Base-by-base conservation (phyloP, 2,113 vertebrate genomes). In the Dolichallabes microphthalmus region DNA sequence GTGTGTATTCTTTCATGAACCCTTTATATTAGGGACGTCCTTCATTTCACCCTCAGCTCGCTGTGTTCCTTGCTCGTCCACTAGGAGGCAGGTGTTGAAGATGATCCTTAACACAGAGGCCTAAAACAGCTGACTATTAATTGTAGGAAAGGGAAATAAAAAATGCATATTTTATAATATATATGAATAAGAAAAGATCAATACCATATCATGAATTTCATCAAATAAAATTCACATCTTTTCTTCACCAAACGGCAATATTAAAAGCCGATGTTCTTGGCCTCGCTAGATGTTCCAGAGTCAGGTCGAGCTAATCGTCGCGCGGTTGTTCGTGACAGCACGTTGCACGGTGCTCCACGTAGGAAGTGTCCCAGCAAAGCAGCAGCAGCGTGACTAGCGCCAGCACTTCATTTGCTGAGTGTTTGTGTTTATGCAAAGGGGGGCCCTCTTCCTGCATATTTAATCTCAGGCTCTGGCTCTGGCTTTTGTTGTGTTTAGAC, bases 391-490 rank as follows among this genome's bases (percentile, higher is more conserved):
- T 95, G 95, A 94, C 95, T 93, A 92, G 91, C 95, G 94, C 95
- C 95, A 95, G 94, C 96, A 95, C 95, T 95, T 98, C 96, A 96
- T 97, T 97, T 96, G 96, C 96, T 91, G 95, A 97, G 95, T 97
- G 96, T 98, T 98, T 98, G 96, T 98, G 96, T 99, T 98, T 97
- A 97, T 98, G 96, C 96, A 97, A 96, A 97, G 95, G 95, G 86
- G 94, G 96, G 95, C 95, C 96, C 85, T 96, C 97, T 97, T 97
- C 96, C 97, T 97, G 96, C 96, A 97, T 97, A 96, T 96, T 97
- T 97, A 97, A 98, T 97, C 95, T 96, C 92, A 94, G 96, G 96
- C 95, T 95, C 84, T 94, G 94, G 95, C 96, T 95, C 95, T 94
- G 93, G 95, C 96, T 97, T 98, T 97, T 97, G 96, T 98, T 97